These are phyloP conservation scores for Ips nitidus DNA, from an alignment of 1,140 invertebrate genomes.

Conservation along the genomic window DNA sequence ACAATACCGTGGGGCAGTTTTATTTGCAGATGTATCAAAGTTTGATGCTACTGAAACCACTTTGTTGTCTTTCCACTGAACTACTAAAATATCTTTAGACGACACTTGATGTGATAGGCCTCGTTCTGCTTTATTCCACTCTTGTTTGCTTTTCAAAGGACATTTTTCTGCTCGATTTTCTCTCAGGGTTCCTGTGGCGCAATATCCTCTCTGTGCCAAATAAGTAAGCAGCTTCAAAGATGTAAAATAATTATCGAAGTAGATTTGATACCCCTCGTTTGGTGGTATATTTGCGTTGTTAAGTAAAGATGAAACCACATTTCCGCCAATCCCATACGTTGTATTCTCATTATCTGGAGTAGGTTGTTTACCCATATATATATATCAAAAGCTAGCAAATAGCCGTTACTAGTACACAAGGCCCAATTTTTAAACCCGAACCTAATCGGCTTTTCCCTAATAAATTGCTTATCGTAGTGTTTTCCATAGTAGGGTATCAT, in stretches of 20 bases:
- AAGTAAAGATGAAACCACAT: neutral
- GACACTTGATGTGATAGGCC: constrained; percentile 14
- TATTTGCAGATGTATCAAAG: constrained; percentile 24
- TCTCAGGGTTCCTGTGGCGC: constrained; percentile 23
- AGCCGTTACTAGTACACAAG: too few relatives aligned
- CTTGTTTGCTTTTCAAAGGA: constrained; percentile 22
- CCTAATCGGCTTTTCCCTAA: too few relatives aligned
- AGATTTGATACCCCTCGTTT: constrained; percentile 29
- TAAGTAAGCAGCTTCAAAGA: constrained; percentile 23
- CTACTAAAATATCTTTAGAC: constrained; percentile 17
- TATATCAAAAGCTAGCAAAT: neutral
- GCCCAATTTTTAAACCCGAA: too few relatives aligned
- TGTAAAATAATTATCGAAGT: constrained; percentile 38
- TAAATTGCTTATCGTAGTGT: too few relatives aligned
- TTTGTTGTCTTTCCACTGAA: constrained; percentile 37
- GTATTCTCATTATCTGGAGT: neutral
- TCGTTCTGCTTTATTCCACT: constrained; percentile 10
- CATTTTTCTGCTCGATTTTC: constrained; percentile 32
- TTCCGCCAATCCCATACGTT: neutral
- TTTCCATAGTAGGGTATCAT: too few relatives aligned
- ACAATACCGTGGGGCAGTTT: constrained; percentile 13
- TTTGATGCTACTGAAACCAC: constrained; percentile 23
- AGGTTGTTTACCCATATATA: neutral
- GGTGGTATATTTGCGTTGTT: constrained; percentile 13
- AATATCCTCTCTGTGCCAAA: constrained; percentile 20